These are phyloP conservation scores for Hydropsyche tenuis DNA, from an alignment of 1,140 invertebrate species.

Conservation along the genomic window DNA sequence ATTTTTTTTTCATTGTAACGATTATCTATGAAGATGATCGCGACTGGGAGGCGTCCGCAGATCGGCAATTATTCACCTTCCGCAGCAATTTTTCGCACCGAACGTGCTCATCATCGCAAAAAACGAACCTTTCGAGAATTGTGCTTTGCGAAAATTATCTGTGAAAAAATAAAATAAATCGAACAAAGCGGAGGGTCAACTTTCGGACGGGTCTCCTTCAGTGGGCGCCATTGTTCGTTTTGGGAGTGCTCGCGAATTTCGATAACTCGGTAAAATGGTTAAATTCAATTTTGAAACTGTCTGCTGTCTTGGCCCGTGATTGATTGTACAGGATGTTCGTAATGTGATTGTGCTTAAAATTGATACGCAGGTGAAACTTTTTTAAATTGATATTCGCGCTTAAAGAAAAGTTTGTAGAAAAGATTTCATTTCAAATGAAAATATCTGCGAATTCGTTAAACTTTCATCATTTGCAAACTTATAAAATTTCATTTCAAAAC, in stretches of 20 bases:
- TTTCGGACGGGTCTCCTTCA: background rate
- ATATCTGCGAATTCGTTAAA: too few relatives aligned
- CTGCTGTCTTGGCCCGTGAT: background rate
- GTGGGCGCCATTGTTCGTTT: too few relatives aligned
- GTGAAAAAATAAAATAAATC: background rate
- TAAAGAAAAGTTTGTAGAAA: background rate
- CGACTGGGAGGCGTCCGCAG: background rate
- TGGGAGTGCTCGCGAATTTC: background rate
- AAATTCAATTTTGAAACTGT: constrained; percentile 20
- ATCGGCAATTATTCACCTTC: background rate
- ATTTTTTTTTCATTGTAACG: background rate
- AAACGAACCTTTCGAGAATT: background rate
- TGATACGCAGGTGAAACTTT: background rate
- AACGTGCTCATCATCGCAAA: background rate
- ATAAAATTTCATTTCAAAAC: too few relatives aligned
- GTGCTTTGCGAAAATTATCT: background rate
- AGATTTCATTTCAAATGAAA: too few relatives aligned
- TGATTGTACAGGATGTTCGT: constrained; percentile 11
- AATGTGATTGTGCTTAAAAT: background rate
- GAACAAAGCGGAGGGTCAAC: background rate
- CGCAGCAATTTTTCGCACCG: background rate
- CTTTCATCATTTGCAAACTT: too few relatives aligned
- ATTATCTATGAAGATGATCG: background rate
- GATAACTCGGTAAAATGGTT: background rate
- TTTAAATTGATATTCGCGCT: background rate